phyloP scores from a whole-genome alignment of 2,113 vertebrate species.

The Mustelus asterias region DNA sequence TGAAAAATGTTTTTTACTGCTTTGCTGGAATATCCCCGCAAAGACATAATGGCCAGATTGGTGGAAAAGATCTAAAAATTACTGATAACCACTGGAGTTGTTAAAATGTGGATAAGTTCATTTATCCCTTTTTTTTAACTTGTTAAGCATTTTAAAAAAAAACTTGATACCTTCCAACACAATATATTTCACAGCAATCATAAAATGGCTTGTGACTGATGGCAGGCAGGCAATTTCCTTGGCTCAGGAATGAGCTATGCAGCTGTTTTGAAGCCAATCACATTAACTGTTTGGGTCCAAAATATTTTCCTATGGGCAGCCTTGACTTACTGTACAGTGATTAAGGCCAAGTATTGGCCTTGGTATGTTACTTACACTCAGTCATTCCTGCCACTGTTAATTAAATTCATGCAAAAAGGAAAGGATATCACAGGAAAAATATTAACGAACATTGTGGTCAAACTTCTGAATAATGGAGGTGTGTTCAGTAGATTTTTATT shows the following conservation, averaged over 20 bases:
- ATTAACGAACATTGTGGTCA: background rate
- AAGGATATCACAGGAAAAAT: background rate
- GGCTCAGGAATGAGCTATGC: background rate
- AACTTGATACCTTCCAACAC: slow-evolving; percentile 12
- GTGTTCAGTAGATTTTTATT: background rate
- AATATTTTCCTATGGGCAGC: slow-evolving; percentile 16
- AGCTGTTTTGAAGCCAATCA: background rate
- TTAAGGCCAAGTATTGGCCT: slow-evolving; percentile 6
- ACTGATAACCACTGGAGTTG: background rate
- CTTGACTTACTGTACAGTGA: background rate
- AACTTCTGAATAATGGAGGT: background rate
- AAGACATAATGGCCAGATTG: background rate
- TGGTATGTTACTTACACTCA: background rate
- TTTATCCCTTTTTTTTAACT: background rate
- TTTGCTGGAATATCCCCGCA: background rate
- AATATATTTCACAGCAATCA: slow-evolving; percentile 8
- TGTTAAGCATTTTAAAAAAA: background rate
- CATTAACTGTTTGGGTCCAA: background rate
- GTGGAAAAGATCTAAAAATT: background rate
- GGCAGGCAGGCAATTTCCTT: background rate
- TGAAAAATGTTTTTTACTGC: background rate
- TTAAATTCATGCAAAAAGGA: background rate
- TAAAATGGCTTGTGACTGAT: background rate
- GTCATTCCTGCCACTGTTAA: slow-evolving; percentile 15
- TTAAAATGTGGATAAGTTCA: background rate